Base-by-base conservation (phyloP, 2,113 vertebrate genomes). In the Callionymus lyra region DNA sequence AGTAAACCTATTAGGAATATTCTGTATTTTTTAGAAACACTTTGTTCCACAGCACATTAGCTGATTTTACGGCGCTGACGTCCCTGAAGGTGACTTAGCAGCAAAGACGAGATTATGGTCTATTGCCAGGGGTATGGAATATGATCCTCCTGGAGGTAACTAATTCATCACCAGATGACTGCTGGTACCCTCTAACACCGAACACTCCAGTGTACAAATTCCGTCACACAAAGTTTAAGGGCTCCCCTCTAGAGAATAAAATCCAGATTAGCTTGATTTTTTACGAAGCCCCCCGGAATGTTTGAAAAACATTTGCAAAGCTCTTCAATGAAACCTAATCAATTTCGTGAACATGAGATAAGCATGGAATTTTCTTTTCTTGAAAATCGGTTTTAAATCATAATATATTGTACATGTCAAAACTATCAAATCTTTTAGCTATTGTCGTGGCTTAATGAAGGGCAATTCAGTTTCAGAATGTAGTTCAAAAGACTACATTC, bases 61-160 rank as follows among this genome's bases (percentile, higher is more conserved):
- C 67, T 80, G 78, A 76, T 79, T 72, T 69, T 68, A 60, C 78
- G 77, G 70, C 81, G 70, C 65, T 68, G 64, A 44, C 14, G 58
- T 80, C 83, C 77, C 81, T 80, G 74, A 81, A 81, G 82, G 81
- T 82, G 79, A 82, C 77, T 85, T 83, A 82, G 65, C 71, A 76
- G 76, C 76, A 76, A 77, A 77, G 82, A 85, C 79, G 57, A 81
- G 79, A 86, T 84, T 82, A 82, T 78, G 65, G 67, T 83, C 70
- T 69, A 70, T 75, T 77, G 81, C 81, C 70, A 55, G 72, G 66
- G 82, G 79, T 81, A 70, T 77, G 67, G 59, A 81, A 78, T 75
- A 39, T 62, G 59, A 77, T 67, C 56, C 72, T 85, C 76, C 73
- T 67, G 54, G 48, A 80, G 80, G 76, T 72, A 68, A 81, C 74